phyloP scores from a whole-genome alignment of 35 echinoderm and acorn worm species.

The Amphiura filiformis region DNA sequence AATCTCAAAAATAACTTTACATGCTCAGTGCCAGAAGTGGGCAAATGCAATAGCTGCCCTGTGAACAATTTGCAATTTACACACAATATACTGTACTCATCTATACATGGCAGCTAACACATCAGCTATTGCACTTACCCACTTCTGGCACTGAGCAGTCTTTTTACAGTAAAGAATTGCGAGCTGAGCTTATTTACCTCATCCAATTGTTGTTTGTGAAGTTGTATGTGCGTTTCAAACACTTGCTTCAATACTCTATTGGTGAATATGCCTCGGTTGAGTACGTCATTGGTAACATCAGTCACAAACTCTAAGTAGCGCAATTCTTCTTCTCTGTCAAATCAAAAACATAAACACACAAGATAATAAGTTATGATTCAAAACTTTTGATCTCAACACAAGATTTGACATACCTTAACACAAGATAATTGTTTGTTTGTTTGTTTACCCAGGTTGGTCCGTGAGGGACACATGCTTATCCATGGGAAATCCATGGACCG shows the following conservation, averaged over 20 bases:
- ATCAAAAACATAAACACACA: neutral
- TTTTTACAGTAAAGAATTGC: too few relatives aligned
- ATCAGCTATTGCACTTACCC: too few relatives aligned
- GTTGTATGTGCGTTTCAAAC: constrained; percentile 87
- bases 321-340: constrained; percentile 94
- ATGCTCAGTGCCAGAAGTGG: too few relatives aligned
- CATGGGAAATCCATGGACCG: too few relatives aligned
- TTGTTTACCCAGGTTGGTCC: too few relatives aligned
- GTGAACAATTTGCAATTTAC: too few relatives aligned
- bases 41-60: too few relatives aligned
- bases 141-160: too few relatives aligned
- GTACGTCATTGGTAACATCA: constrained; percentile 91
- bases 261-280: constrained; percentile 92
- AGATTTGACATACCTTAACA: neutral
- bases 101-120: too few relatives aligned
- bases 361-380: neutral
- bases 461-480: too few relatives aligned
- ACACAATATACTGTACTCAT: too few relatives aligned
- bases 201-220: constrained; percentile 79
- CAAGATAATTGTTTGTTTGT: neutral
- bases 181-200: constrained; percentile 63
- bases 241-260: constrained; percentile 94
- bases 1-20: too few relatives aligned
- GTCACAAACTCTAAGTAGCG: constrained; percentile 96
- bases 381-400: neutral